Evolutionary conservation across 1,140 invertebrate genomes (phyloP).

Genomic region (Drosophila dunni): DNA sequence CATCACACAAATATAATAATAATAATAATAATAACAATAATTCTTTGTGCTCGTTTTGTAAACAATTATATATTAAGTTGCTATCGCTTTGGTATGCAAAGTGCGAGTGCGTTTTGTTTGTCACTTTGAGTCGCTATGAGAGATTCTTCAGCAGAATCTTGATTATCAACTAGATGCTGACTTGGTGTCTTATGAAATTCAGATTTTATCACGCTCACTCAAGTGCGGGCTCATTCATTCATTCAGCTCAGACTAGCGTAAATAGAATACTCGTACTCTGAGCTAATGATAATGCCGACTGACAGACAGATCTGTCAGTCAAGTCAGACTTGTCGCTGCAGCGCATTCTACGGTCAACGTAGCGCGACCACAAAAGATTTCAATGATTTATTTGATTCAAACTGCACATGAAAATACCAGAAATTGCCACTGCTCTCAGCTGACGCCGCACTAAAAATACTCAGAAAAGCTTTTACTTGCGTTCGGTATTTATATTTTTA

Average conservation of each 20-base stretch:
- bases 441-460: conserved; percentile 69
- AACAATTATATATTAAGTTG: conserved; percentile 77
- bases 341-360: conserved; percentile 11
- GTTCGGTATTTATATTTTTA: conserved; percentile 47
- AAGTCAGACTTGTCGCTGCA: background rate
- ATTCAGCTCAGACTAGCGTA: conserved; percentile 8
- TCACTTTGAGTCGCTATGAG: conserved; percentile 8
- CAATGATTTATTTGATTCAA: conserved; percentile 71
- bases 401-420: conserved; percentile 60
- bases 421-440: conserved; percentile 39
- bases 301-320: background rate
- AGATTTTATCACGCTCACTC: conserved; percentile 6
- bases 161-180: conserved; percentile 20
- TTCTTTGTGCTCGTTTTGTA: conserved; percentile 71
- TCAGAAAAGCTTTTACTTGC: conserved; percentile 39
- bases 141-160: conserved; percentile 16
- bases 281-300: conserved; percentile 3
- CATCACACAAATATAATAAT: conserved; percentile 38
- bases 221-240: conserved; percentile 14
- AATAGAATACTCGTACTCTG: background rate
- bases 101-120: conserved; percentile 57
- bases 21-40: conserved; percentile 52
- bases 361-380: conserved; percentile 29
- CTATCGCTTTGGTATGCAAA: conserved; percentile 68
- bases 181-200: background rate